Conservation (phyloP, 2,888 invertebrate genomes). For the Drosophila falleni region DNA sequence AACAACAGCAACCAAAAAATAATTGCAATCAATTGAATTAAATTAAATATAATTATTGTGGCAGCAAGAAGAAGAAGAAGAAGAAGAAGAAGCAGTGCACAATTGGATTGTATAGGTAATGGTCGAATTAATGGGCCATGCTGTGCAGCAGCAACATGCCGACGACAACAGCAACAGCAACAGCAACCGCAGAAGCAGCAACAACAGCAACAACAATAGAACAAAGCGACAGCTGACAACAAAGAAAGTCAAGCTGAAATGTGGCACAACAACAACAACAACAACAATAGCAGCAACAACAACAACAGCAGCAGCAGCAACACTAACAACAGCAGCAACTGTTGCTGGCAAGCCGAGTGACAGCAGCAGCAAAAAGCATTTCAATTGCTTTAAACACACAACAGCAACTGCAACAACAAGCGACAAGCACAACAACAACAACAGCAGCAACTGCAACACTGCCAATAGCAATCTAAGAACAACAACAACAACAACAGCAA, state of each 20-base stretch:
- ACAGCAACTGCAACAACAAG: not conserved
- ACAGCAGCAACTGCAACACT: conserved; percentile 27
- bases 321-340: conserved; percentile 25
- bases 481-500: conserved; percentile 22
- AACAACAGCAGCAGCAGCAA: conserved; percentile 24
- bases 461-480: conserved; percentile 22
- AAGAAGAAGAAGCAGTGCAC: not conserved
- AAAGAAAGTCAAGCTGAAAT: conserved; percentile 60
- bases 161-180: conserved; percentile 21
- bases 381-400: conserved; percentile 28
- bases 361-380: conserved; percentile 41
- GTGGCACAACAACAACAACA: conserved; percentile 22
- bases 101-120: conserved; percentile 34
- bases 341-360: conserved; percentile 32
- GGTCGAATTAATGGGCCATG: conserved; percentile 54
- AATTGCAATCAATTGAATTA: conserved; percentile 27
- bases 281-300: conserved; percentile 16
- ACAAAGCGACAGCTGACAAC: conserved; percentile 39
- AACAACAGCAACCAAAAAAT: conserved; percentile 31
- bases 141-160: conserved; percentile 51
- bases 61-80: not conserved
- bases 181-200: conserved; percentile 20
- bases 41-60: conserved; percentile 38
- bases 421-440: conserved; percentile 20
- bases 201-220: conserved; percentile 17